Evolutionary conservation across 2,888 invertebrate species (phyloP), one percentile per base, ranked within the genome.

Genomic region (Luperina nickerlii): DNA sequence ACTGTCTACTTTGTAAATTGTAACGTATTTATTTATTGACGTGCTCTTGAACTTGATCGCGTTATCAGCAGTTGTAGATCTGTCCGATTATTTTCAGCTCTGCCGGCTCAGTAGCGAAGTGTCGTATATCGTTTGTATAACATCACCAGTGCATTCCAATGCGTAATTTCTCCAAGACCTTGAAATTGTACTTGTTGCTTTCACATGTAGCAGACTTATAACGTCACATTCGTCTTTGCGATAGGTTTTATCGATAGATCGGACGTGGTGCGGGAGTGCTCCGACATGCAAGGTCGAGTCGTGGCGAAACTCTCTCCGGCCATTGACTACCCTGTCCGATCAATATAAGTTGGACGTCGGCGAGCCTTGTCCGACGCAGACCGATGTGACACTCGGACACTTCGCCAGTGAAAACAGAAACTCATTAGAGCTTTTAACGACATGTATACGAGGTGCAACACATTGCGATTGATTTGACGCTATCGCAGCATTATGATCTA

Each of bases 111-210:
- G 80, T 84, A 79, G 80, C 69, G 42, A 80, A 81, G 81, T 85
- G 90, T 87, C 86, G 74, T 78, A 82, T 81, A 82, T 85, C 81
- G 79, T 88, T 86, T 85, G 87, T 79, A 78, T 83, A 86, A 84
- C 78, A 79, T 81, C 78, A 81, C 83, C 85, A 78, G 85, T 89
- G 86, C 84, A 91, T 90, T 92, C 90, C 87, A 82, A 89, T 88
- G 88, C 87, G 83, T 91, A 92, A 93, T 94, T 94, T 94, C 92
- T 92, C 92, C 87, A 79, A 82, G 89, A 90, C 91, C 91, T 93
- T 92, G 91, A 91, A 93, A 92, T 92, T 91, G 92, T 95, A 95
- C 94, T 94, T 95, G 94, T 91, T 92, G 93, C 96, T 96, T 96
- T 96, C 95, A 94, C 95, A 91, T 94, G 90, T 91, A 90, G 74